Conservation (phyloP, 1,140 invertebrate species). For the Heliconius melpomene region DNA sequence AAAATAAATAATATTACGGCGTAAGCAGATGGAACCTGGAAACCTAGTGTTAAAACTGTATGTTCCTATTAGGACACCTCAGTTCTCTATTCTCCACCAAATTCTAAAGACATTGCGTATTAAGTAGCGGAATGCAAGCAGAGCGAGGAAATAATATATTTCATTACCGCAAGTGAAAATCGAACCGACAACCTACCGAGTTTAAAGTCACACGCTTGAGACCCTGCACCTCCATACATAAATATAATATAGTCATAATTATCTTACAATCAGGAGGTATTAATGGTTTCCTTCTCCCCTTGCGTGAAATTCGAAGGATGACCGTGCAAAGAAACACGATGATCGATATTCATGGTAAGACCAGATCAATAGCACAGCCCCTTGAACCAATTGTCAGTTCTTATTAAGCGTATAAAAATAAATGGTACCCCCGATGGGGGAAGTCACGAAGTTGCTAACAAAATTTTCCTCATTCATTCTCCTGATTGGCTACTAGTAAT, state of each 20-base stretch:
- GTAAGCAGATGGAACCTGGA: too few species aligned
- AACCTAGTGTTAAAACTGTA: too few species aligned
- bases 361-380: constrained; percentile 37
- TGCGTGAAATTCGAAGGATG: constrained; percentile 12
- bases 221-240: too few species aligned
- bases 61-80: too few species aligned
- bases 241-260: not conserved
- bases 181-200: too few species aligned
- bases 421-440: constrained; percentile 57
- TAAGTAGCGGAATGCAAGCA: too few species aligned
- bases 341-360: constrained; percentile 32
- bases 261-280: not conserved
- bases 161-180: too few species aligned
- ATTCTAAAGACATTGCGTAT: too few species aligned
- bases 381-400: constrained; percentile 59
- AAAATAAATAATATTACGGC: too few species aligned
- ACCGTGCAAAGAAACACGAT: constrained; percentile 24
- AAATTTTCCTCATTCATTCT: constrained; percentile 59
- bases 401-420: constrained; percentile 67
- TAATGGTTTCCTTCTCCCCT: not conserved
- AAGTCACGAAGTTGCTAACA: constrained; percentile 52
- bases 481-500: constrained; percentile 64
- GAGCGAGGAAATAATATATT: too few species aligned
- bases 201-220: too few species aligned
- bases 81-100: too few species aligned